Base-by-base conservation (phyloP, 2,888 invertebrate genomes). In the Coelopa pilipes region DNA sequence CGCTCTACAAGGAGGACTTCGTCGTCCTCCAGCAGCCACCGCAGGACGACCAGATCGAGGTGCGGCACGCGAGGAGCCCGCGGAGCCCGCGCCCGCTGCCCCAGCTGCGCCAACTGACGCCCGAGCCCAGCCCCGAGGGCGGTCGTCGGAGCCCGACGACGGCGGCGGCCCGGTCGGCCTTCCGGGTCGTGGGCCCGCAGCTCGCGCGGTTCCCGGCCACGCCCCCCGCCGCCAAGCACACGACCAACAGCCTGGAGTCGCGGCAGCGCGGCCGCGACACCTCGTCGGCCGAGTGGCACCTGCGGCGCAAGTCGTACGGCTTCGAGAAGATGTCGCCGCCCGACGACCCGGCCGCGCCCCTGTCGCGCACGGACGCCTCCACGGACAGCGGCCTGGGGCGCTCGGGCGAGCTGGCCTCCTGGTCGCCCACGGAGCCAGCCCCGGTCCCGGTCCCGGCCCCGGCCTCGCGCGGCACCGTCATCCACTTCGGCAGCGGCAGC, bases 371-470 rank as follows among this genome's bases (percentile, higher is more conserved):
- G 82, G 93, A 93, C 83, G 92, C 93, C n/a, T 93, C 93, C 4
- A 93, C 93, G 1, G 93, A 93, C 80, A 93, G 93, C 81, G 93
- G 93, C 0, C 90, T 93, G 80, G 93, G 93, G 77, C 90, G 92
- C 81, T 93, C 93, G 0, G 90, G 91, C 21, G 93, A 93, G 88
- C 87, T 92, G 62, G 90, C 92, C 34, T 85, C 84, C 77, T 89
- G 82, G 86, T 88, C 89, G 7, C 86, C 88, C 24, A 83, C 85
- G 1, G 82, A 86, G 1, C 75, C 79, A 1, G 73, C 78, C 0
- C 69, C 76, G 0, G 10, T 71, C 1, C n/a, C 74, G 10, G 19
- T 9, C 12, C 9, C 45, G 0, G 15, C 78, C 0, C 7, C 34
- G 34, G 74, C 78, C 3, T 66, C 76, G 9, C 82, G 83, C 34